Conservation (phyloP, 2,797 vertebrate genomes). For the Acanthurus lineatus region DNA sequence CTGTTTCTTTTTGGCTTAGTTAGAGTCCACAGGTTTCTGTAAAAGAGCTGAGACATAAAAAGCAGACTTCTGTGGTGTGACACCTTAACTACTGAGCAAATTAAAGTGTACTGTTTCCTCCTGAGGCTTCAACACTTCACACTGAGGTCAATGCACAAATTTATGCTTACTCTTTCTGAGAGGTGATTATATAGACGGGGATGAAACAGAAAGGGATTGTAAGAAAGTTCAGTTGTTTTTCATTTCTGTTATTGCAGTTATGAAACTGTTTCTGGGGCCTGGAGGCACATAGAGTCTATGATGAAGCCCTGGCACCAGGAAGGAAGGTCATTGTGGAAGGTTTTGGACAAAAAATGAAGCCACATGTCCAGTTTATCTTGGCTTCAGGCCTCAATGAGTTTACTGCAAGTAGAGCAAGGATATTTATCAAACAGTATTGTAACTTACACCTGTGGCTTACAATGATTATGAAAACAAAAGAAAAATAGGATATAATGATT, state of each 20-base stretch:
- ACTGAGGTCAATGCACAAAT: neutral
- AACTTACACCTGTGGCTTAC: too few relatives aligned
- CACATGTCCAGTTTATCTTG: conserved; percentile 48
- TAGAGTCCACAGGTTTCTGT: neutral
- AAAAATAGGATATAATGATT: too few relatives aligned
- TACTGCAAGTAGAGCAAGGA: neutral
- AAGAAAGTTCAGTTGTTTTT: neutral
- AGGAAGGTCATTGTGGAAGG: conserved; percentile 56
- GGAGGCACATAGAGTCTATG: conserved; percentile 4
- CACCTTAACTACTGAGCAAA: neutral
- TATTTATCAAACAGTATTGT: too few relatives aligned
- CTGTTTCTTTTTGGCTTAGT: conserved; percentile 16
- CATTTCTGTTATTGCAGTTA: neutral
- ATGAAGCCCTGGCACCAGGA: conserved; percentile 35
- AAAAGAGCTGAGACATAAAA: neutral
- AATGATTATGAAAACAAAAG: too few relatives aligned
- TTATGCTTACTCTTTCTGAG: neutral
- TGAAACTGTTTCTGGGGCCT: conserved; percentile 15
- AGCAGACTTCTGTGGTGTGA: neutral
- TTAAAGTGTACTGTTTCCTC: neutral
- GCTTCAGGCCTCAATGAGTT: neutral
- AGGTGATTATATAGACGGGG: accelerated
- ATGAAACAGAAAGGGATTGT: neutral
- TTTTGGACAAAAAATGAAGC: conserved; percentile 39
- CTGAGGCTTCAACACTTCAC: neutral